These are phyloP conservation scores for Mesochorus sp. DNA, from an alignment of 2,888 invertebrate genomes.

Conservation along the genomic window DNA sequence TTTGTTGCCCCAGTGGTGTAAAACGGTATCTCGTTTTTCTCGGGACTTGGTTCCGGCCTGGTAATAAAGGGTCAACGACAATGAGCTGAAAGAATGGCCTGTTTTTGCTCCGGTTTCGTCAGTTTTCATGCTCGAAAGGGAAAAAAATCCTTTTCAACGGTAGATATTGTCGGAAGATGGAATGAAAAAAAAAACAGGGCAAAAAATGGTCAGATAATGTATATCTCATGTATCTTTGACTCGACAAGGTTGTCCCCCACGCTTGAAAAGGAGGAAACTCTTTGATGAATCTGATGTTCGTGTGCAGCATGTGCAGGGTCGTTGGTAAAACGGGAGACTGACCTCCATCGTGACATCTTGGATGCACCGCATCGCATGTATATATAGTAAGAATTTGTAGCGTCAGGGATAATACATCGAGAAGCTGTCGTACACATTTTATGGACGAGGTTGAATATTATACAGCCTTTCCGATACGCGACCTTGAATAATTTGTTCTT, in stretches of 20 bases:
- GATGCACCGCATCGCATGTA: not conserved
- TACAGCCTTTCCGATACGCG: slow-evolving; percentile 12
- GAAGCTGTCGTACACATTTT: not conserved
- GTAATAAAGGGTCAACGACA: slow-evolving; percentile 52
- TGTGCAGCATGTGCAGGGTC: not conserved
- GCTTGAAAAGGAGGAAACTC: not conserved
- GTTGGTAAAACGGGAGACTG: slow-evolving; percentile 47
- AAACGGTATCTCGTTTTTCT: slow-evolving; percentile 39
- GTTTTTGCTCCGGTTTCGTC: slow-evolving; percentile 62
- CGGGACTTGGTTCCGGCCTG: slow-evolving; percentile 14
- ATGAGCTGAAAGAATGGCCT: slow-evolving; percentile 49
- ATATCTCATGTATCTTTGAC: slow-evolving; percentile 16
- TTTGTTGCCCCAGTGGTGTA: slow-evolving; percentile 8
- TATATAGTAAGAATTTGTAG: not conserved
- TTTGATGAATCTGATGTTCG: not conserved
- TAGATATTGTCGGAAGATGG: not conserved
- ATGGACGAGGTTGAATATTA: slow-evolving; percentile 24
- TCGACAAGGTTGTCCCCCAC: not conserved
- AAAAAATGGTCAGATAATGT: slow-evolving; percentile 62
- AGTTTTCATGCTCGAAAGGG: slow-evolving; percentile 15
- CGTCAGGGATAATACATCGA: slow-evolving; percentile 26
- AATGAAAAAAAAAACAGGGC: slow-evolving; percentile 18
- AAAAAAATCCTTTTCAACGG: slow-evolving; percentile 4
- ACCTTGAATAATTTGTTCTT: slow-evolving; percentile 26
- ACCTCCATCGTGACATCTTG: slow-evolving; percentile 17